Evolutionary conservation across 2,113 vertebrate genomes (phyloP).

Genomic region (Aplodontia rufa): DNA sequence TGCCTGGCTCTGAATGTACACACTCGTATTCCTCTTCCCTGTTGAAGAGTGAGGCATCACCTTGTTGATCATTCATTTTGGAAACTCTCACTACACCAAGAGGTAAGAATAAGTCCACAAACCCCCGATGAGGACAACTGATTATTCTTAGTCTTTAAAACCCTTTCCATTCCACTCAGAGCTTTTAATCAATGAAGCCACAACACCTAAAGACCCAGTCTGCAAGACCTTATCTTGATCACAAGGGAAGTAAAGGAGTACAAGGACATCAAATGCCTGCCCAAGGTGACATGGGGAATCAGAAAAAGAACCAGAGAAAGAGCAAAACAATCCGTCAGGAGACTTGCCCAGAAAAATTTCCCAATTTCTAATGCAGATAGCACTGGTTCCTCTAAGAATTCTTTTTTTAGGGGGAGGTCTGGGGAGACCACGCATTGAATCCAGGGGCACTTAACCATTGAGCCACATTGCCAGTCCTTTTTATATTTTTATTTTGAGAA

Average conservation of each 20-base stretch:
- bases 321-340: neutral
- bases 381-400: neutral
- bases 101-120: neutral
- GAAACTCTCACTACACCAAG: neutral
- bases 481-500: too few species aligned
- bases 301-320: neutral
- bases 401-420: neutral
- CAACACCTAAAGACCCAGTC: neutral
- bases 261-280: neutral
- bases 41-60: neutral
- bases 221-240: neutral
- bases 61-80: neutral
- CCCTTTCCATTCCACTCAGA: neutral
- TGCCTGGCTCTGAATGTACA: neutral
- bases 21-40: neutral
- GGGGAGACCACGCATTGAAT: too few species aligned
- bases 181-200: neutral
- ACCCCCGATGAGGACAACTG: neutral
- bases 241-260: neutral
- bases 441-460: too few species aligned
- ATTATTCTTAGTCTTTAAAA: neutral
- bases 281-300: neutral
- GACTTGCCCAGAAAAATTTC: neutral
- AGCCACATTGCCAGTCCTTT: too few species aligned
- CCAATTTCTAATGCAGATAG: neutral